These are phyloP conservation scores for Sebastes trivittatus DNA, from an alignment of 2,797 vertebrate species.

Conservation along the genomic window DNA sequence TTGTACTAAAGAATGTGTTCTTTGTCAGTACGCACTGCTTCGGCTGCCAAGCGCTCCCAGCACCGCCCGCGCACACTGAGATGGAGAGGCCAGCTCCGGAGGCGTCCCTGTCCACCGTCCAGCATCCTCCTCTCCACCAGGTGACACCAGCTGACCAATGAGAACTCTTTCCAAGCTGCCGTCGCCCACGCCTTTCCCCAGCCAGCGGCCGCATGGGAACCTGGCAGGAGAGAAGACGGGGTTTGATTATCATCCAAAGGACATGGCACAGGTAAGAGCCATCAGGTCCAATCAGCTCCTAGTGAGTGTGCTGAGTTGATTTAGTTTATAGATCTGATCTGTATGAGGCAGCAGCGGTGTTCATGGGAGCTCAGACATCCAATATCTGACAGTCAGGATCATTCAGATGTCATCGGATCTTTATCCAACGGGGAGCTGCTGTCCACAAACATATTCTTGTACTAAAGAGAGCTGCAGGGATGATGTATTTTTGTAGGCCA, in stretches of 20 bases:
- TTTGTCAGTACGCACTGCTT: constrained; percentile 83
- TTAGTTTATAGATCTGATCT: neutral
- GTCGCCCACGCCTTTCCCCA: constrained; percentile 95
- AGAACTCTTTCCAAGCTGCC: constrained; percentile 95
- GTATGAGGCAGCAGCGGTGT: neutral
- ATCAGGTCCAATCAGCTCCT: neutral
- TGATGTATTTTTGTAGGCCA: too few species aligned
- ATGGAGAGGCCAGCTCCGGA: constrained; percentile 93
- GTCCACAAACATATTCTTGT: neutral
- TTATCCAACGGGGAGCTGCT: neutral
- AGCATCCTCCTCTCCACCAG: constrained; percentile 88
- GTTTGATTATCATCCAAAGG: neutral
- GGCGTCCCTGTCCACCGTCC: constrained; percentile 92
- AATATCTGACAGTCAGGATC: neutral
- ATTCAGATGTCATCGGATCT: neutral
- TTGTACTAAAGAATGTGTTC: constrained; percentile 64
- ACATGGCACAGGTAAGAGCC: neutral
- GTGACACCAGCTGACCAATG: constrained; percentile 91
- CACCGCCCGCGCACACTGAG: constrained; percentile 86
- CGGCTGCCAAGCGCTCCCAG: constrained; percentile 91
- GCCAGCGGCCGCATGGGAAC: constrained; percentile 96
- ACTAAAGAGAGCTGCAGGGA: too few species aligned
- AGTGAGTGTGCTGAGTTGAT: neutral
- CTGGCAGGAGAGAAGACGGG: constrained; percentile 67
- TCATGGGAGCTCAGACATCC: neutral